These are phyloP conservation scores for Lonchura striata DNA, from an alignment of 2,113 vertebrate species.

Conservation along the genomic window DNA sequence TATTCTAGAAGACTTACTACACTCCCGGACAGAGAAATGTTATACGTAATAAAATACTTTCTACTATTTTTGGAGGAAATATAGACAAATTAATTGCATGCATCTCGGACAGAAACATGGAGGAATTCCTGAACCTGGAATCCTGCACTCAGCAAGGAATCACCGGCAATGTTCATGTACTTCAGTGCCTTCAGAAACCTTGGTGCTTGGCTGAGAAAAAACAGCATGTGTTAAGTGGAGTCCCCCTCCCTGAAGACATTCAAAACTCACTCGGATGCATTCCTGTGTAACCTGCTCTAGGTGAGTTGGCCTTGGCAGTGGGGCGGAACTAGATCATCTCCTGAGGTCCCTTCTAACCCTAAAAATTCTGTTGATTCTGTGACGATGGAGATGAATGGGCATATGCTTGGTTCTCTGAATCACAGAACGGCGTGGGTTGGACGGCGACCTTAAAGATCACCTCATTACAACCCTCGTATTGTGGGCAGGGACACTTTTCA, in stretches of 20 bases:
- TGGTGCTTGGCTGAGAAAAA: background rate
- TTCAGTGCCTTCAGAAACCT: background rate
- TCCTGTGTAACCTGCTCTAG: background rate
- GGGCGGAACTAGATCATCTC: background rate
- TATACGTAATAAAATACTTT: background rate
- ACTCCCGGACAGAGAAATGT: background rate
- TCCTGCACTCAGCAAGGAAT: background rate
- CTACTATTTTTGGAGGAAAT: background rate
- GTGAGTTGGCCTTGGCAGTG: background rate
- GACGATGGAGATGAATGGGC: rapidly evolving
- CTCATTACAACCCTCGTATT: rapidly evolving
- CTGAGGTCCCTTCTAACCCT: rapidly evolving
- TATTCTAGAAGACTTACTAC: background rate
- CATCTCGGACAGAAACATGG: rapidly evolving
- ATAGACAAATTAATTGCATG: rapidly evolving
- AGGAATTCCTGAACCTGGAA: background rate
- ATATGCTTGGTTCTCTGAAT: background rate
- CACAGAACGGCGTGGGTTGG: background rate
- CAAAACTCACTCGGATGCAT: rapidly evolving
- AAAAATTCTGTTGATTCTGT: background rate
- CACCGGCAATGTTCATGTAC: background rate
- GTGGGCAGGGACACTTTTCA: background rate
- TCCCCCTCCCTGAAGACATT: background rate
- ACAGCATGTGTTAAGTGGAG: background rate
- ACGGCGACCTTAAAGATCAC: background rate